Conservation (phyloP, 2,797 vertebrate genomes). For the Hyperoplus lanceolatus region DNA sequence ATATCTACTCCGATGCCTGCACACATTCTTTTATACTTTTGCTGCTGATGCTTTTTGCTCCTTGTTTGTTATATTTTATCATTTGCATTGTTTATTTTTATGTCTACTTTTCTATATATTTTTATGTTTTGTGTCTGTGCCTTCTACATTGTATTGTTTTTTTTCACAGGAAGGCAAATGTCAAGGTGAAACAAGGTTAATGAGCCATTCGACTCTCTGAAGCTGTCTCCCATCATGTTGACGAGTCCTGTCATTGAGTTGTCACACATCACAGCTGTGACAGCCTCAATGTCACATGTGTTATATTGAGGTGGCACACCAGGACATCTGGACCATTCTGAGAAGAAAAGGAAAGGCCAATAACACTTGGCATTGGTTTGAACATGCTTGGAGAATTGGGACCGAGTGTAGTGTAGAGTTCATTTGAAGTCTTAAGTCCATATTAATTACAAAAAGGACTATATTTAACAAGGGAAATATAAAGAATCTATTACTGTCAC, state of each 20-base stretch:
- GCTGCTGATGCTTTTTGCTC: too few species aligned
- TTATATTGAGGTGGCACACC: slow-evolving; percentile 28
- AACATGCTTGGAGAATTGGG: neutral
- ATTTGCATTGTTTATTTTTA: too few species aligned
- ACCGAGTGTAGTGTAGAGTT: neutral
- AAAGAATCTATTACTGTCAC: neutral
- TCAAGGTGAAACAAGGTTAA: slow-evolving; percentile 16
- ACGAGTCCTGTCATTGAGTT: slow-evolving; percentile 21
- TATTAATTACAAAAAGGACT: neutral
- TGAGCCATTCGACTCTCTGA: slow-evolving; percentile 17
- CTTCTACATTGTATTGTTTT: neutral
- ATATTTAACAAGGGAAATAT: too few species aligned
- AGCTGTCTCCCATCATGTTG: slow-evolving; percentile 6
- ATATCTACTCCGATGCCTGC: neutral
- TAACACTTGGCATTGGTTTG: slow-evolving; percentile 36
- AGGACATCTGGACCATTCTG: slow-evolving; percentile 42
- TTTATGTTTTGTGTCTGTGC: too few species aligned
- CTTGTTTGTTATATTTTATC: too few species aligned
- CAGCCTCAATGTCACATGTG: slow-evolving; percentile 56
- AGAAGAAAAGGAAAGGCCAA: slow-evolving; percentile 40
- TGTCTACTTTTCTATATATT: too few species aligned
- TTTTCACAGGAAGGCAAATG: slow-evolving; percentile 16
- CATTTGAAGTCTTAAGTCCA: neutral
- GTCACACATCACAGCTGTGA: slow-evolving; percentile 58
- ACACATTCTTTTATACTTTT: too few species aligned